These are phyloP conservation scores for Limnephilus auricula DNA, from an alignment of 2,888 invertebrate genomes.

Conservation along the genomic window DNA sequence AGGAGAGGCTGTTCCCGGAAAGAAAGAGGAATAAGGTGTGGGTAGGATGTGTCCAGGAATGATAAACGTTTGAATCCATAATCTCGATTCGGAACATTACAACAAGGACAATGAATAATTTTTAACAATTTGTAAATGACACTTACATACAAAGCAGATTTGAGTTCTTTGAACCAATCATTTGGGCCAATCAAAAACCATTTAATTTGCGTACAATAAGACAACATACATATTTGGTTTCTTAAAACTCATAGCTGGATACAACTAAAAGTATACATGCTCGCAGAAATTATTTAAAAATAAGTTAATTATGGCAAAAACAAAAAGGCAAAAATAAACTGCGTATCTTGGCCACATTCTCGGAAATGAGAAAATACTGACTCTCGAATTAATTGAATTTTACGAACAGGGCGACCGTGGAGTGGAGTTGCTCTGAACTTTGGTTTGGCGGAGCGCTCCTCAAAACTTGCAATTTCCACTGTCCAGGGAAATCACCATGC, in stretches of 20 bases:
- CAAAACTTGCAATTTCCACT: not conserved
- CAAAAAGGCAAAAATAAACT: not conserved
- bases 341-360: not conserved
- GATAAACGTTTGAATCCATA: too few species aligned
- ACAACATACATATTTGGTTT: not conserved
- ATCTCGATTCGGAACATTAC: too few species aligned
- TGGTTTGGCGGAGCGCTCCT: not conserved
- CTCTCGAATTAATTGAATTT: not conserved
- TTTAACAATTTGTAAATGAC: too few species aligned
- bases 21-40: too few species aligned
- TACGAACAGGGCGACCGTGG: not conserved
- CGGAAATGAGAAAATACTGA: not conserved
- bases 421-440: not conserved
- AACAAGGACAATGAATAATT: too few species aligned
- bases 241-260: not conserved
- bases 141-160: too few species aligned
- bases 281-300: not conserved
- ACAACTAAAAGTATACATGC: not conserved
- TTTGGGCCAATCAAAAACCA: too few species aligned
- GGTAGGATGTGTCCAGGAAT: too few species aligned
- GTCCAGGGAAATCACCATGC: constrained; percentile 2
- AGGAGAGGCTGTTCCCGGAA: too few species aligned
- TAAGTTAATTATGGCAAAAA: not conserved
- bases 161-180: too few species aligned
- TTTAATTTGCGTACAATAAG: not conserved